Conservation (phyloP, 1,140 invertebrate genomes). For the Tetraneura akinire region DNA sequence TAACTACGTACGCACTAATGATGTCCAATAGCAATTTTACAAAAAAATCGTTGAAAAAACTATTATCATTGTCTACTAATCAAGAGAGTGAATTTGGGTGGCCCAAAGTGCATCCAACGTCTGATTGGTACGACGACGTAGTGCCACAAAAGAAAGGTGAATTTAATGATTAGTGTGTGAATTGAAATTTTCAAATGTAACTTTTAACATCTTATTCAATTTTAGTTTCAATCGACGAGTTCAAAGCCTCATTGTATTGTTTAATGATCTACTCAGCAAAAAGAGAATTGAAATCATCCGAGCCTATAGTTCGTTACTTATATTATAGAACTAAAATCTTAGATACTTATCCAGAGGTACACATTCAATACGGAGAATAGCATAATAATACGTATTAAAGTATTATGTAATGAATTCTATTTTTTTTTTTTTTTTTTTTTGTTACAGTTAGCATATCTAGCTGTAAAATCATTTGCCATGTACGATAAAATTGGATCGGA, state of each 20-base stretch:
- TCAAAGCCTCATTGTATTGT: conserved; percentile 61
- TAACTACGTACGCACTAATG: conserved; percentile 63
- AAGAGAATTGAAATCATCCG: conserved; percentile 64
- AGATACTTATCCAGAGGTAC: conserved; percentile 64
- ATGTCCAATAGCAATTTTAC: conserved; percentile 63
- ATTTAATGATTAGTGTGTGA: not conserved
- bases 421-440: too few species aligned
- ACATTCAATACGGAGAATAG: too few species aligned
- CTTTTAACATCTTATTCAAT: conserved; percentile 8
- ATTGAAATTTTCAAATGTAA: not conserved
- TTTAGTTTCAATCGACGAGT: conserved; percentile 61
- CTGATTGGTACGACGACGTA: conserved; percentile 55
- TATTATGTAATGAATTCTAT: not conserved
- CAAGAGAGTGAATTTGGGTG: conserved; percentile 69
- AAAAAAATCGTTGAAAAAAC: conserved; percentile 62
- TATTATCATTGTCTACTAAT: conserved; percentile 65
- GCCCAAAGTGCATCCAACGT: conserved; percentile 58
- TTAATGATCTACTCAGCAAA: conserved; percentile 60
- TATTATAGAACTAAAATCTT: conserved; percentile 67
- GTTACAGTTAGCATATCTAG: conserved; percentile 62
- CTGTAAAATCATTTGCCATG: conserved; percentile 64
- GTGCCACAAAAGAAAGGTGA: conserved; percentile 37
- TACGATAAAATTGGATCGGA: conserved; percentile 65
- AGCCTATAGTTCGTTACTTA: conserved; percentile 66
- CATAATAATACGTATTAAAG: not conserved